These are phyloP conservation scores for Rallus crepitans DNA, from an alignment of 2,797 vertebrate genomes.

Conservation along the genomic window DNA sequence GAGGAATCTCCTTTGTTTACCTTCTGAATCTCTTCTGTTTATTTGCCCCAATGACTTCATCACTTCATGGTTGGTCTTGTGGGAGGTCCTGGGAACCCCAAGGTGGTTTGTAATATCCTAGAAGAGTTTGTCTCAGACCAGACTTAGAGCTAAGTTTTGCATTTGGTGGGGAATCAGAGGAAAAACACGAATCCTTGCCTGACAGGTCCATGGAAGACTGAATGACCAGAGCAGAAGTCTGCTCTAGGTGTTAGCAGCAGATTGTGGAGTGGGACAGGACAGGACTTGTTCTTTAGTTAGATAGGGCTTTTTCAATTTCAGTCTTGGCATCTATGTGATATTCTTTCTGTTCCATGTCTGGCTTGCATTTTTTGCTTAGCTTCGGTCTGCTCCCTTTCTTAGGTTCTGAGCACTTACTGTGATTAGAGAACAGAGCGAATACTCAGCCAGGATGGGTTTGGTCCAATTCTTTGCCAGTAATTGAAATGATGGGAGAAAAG, in stretches of 20 bases:
- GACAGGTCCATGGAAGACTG: not conserved
- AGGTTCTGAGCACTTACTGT: constrained; percentile 4
- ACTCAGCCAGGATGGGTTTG: not conserved
- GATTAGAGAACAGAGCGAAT: not conserved
- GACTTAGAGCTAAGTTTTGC: not conserved
- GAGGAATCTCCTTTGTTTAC: not conserved
- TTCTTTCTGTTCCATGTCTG: not conserved
- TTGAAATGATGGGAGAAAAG: not conserved
- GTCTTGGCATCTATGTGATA: not conserved
- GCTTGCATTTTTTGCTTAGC: constrained; percentile 22
- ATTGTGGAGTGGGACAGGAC: not conserved
- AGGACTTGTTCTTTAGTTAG: not conserved
- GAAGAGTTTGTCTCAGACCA: not conserved
- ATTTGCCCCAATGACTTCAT: not conserved
- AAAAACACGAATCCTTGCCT: not conserved
- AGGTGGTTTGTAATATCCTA: not conserved
- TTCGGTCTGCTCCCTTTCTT: not conserved
- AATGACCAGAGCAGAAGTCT: not conserved
- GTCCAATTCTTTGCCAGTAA: not conserved
- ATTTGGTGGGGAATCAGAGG: not conserved
- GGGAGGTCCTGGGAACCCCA: not conserved
- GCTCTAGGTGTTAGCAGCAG: not conserved
- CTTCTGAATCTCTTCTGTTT: not conserved
- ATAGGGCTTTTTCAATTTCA: not conserved
- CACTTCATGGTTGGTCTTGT: not conserved